Percentiles rank a stretch among this genome's conserved stretches.
phyloP scores from a whole-genome alignment of 53 echinoderm and acorn worm species.

The Actinopyga echinites region DNA sequence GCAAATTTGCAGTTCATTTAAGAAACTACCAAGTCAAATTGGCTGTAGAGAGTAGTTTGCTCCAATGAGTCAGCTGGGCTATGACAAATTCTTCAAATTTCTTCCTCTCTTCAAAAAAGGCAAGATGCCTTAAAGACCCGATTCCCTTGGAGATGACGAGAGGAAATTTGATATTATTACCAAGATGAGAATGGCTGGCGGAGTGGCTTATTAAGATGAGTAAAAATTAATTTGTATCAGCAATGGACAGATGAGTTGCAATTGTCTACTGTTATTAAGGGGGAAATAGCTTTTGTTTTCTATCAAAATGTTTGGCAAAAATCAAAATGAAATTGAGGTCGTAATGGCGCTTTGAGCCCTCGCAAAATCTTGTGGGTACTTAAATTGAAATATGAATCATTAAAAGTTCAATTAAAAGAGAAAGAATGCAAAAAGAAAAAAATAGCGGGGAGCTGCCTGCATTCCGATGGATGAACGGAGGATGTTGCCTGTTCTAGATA shows the following conservation, averaged over 20 bases:
- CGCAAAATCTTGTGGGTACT: neutral
- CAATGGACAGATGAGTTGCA: constrained; percentile 17
- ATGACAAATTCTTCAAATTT: constrained; percentile 42
- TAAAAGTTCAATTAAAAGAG: too few species aligned
- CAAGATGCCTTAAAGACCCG: neutral
- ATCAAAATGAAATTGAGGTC: constrained; percentile 9
- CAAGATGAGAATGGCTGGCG: constrained; percentile 11
- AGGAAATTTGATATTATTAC: constrained; percentile 45
- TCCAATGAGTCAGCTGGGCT: constrained; percentile 14
- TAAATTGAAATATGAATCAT: too few species aligned
- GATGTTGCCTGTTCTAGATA: too few species aligned
- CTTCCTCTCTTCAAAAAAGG: constrained; percentile 19
- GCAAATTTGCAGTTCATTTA: constrained; percentile 46
- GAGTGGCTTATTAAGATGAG: constrained; percentile 10
- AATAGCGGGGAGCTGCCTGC: too few species aligned
- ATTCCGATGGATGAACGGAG: too few species aligned
- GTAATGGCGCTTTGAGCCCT: constrained; percentile 7
- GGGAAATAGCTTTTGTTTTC: constrained; percentile 4
- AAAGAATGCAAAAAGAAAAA: too few species aligned
- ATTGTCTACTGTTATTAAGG: constrained; percentile 19
- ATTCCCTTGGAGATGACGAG: constrained; percentile 31
- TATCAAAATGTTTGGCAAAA: constrained; percentile 40
- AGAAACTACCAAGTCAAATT: constrained; percentile 38
- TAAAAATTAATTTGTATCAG: constrained; percentile 46
- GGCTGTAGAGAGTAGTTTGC: constrained; percentile 28